phyloP scores from a whole-genome alignment of 2,113 vertebrate species.

The Periophthalmodon schlosseri region DNA sequence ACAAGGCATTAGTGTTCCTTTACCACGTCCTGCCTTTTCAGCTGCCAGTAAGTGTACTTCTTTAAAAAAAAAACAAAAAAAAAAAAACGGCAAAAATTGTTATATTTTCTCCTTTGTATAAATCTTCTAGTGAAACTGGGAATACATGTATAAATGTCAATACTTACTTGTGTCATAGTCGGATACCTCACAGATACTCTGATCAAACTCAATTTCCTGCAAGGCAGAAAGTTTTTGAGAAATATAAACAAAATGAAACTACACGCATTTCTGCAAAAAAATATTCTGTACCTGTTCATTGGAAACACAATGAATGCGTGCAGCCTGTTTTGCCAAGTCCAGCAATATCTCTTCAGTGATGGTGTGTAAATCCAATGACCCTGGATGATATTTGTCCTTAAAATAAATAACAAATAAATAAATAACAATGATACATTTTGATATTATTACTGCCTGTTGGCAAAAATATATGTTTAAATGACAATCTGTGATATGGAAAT shows the following conservation, averaged over 20 bases:
- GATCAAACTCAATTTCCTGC: background rate
- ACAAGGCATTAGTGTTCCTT: background rate
- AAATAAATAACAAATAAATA: background rate
- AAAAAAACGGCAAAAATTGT: too few relatives aligned
- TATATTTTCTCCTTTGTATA: background rate
- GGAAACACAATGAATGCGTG: background rate
- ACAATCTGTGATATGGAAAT: too few relatives aligned
- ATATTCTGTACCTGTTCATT: conserved; percentile 45
- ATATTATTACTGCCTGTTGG: too few relatives aligned
- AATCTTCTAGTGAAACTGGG: background rate
- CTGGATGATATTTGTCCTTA: conserved; percentile 44
- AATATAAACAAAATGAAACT: background rate
- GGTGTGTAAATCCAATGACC: conserved; percentile 19
- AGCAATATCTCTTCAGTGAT: conserved; percentile 23
- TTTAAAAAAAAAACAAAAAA: background rate
- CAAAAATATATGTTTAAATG: background rate
- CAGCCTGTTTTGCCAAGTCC: conserved; percentile 63
- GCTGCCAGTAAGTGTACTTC: background rate
- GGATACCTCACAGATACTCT: background rate
- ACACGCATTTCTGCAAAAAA: background rate
- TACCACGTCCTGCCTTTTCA: background rate
- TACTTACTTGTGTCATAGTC: conserved; percentile 4
- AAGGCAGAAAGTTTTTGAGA: background rate
- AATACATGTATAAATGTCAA: background rate
- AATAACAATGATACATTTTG: background rate